phyloP scores from a whole-genome alignment of 2,888 invertebrate species.

The Tachina lurida region DNA sequence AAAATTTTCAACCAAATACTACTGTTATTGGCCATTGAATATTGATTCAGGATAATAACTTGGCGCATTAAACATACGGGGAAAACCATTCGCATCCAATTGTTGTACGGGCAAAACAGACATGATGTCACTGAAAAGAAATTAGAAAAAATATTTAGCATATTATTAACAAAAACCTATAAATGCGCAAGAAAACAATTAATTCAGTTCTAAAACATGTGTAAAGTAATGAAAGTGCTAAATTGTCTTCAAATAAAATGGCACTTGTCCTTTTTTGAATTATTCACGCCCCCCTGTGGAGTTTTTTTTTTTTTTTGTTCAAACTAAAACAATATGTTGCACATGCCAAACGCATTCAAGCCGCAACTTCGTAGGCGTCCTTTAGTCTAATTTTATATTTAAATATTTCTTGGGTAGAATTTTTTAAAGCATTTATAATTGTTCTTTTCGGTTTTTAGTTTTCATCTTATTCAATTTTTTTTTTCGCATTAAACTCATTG shows the following conservation, averaged over 20 bases:
- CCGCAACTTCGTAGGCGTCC: slow-evolving; percentile 56
- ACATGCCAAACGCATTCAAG: slow-evolving; percentile 51
- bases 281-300: slow-evolving; percentile 64
- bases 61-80: slow-evolving; percentile 82
- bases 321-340: slow-evolving; percentile 65
- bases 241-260: slow-evolving; percentile 29
- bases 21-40: slow-evolving; percentile 81
- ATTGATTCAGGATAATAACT: slow-evolving; percentile 83
- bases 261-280: slow-evolving; percentile 62
- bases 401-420: slow-evolving; percentile 24
- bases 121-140: slow-evolving; percentile 80
- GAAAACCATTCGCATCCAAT: slow-evolving; percentile 81
- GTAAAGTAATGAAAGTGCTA: slow-evolving; percentile 17
- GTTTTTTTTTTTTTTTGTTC: slow-evolving; percentile 17
- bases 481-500: slow-evolving; percentile 79
- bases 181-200: not conserved
- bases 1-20: slow-evolving; percentile 47
- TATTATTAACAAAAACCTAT: slow-evolving; percentile 6
- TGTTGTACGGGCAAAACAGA: slow-evolving; percentile 81
- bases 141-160: not conserved
- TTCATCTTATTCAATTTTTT: slow-evolving; percentile 10
- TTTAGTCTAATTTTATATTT: slow-evolving; percentile 66
- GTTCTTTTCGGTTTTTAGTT: slow-evolving; percentile 42
- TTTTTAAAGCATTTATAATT: slow-evolving; percentile 63
- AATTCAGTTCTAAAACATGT: slow-evolving; percentile 38